phyloP scores from a whole-genome alignment of 2,888 invertebrate species.

The Lordiphosa andalusiaca region DNA sequence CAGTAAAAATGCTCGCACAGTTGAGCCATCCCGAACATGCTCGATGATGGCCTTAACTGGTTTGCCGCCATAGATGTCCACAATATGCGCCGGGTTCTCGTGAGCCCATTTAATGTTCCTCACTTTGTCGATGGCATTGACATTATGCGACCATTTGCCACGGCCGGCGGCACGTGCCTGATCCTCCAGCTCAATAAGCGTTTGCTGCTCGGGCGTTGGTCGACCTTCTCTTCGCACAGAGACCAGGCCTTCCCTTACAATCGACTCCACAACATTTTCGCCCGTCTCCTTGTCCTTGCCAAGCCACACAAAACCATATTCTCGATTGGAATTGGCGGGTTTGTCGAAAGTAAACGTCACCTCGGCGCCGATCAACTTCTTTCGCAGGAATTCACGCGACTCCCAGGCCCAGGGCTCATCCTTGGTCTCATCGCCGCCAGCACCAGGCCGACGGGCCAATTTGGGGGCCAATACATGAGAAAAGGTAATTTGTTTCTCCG shows the following conservation, averaged over 20 bases:
- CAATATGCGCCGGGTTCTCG: slow-evolving; percentile 90
- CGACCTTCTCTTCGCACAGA: slow-evolving; percentile 87
- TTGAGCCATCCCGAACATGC: slow-evolving; percentile 98
- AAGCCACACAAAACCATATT: slow-evolving; percentile 92
- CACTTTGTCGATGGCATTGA: slow-evolving; percentile 84
- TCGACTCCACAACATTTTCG: slow-evolving; percentile 93
- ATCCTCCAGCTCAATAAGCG: slow-evolving; percentile 92
- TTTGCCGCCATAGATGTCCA: slow-evolving; percentile 92
- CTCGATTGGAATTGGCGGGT: slow-evolving; percentile 89
- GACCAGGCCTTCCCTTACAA: slow-evolving; percentile 94
- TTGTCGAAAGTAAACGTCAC: slow-evolving; percentile 93
- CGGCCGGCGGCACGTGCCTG: slow-evolving; percentile 92
- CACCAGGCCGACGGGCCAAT: slow-evolving; percentile 88
- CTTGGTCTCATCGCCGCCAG: slow-evolving; percentile 84
- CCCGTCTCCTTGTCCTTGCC: slow-evolving; percentile 89
- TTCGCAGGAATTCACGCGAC: slow-evolving; percentile 95
- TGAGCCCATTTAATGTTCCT: slow-evolving; percentile 93
- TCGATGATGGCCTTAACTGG: slow-evolving; percentile 96
- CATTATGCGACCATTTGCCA: slow-evolving; percentile 87
- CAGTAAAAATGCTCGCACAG: slow-evolving; percentile 93
- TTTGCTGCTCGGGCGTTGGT: slow-evolving; percentile 85
- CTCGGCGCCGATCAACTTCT: slow-evolving; percentile 94
- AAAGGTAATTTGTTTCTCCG: slow-evolving; percentile 94
- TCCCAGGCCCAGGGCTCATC: slow-evolving; percentile 99
- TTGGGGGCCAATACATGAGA: slow-evolving; percentile 96